These are phyloP conservation scores for Sericinus montela DNA, from an alignment of 2,888 invertebrate species.

Conservation along the genomic window DNA sequence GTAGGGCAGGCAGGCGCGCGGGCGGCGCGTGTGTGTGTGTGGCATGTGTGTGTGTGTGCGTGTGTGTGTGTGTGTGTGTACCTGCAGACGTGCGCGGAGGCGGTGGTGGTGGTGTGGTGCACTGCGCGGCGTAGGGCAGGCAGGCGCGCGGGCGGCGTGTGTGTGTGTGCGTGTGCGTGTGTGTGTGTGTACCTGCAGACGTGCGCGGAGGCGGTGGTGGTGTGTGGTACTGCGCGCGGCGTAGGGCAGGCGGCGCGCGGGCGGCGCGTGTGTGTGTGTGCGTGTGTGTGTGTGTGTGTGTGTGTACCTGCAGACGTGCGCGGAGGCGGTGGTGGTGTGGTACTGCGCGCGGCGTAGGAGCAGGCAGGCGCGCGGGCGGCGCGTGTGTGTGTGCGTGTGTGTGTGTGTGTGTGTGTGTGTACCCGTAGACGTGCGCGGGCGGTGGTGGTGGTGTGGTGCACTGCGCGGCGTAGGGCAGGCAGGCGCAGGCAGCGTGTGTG, in stretches of 20 bases:
- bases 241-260: constrained; percentile 58
- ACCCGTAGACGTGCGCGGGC: constrained; percentile 47
- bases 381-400: too few relatives aligned
- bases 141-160: constrained; percentile 66
- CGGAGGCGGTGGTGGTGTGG: constrained; percentile 51
- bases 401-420: constrained; percentile 27
- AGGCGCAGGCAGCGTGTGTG: constrained; percentile 61
- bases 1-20: constrained; percentile 57
- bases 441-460: constrained; percentile 53
- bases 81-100: constrained; percentile 50
- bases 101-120: constrained; percentile 52
- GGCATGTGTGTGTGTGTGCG: too few relatives aligned
- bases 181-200: constrained; percentile 35
- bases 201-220: constrained; percentile 49
- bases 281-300: constrained; percentile 1
- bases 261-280: constrained; percentile 50
- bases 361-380: constrained; percentile 59
- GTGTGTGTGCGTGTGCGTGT: too few relatives aligned
- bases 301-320: constrained; percentile 42
- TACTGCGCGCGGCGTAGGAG: constrained; percentile 58
- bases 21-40: constrained; percentile 45
- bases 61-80: constrained; percentile 2
- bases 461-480: constrained; percentile 52
- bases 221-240: constrained; percentile 59
- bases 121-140: constrained; percentile 54